Evolutionary conservation across 2,888 invertebrate species (phyloP).

Genomic region (Caenorhabditis panamensis): DNA sequence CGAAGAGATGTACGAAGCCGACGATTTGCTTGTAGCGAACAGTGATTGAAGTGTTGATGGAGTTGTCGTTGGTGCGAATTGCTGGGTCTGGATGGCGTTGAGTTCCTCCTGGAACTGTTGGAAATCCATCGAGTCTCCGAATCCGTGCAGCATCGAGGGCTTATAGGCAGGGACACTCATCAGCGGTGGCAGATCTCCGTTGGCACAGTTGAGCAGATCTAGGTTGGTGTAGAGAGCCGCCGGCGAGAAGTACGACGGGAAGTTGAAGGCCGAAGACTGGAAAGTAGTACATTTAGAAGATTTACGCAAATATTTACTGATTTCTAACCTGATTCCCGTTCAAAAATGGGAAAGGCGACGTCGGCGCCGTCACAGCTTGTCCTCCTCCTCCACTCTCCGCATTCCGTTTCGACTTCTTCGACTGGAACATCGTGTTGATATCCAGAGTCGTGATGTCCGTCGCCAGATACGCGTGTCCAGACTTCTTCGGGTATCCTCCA

Average conservation of each 20-base stretch:
- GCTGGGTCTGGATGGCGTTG: slow-evolving; percentile 32
- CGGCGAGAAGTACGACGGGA: slow-evolving; percentile 8
- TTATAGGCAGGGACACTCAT: slow-evolving; percentile 51
- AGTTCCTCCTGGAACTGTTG: slow-evolving; percentile 34
- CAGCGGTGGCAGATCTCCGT: slow-evolving; percentile 43
- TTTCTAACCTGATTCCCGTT: not conserved
- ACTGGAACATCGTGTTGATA: slow-evolving; percentile 34
- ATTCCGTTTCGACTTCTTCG: slow-evolving; percentile 33
- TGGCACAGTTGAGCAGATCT: slow-evolving; percentile 15
- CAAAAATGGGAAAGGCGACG: not conserved
- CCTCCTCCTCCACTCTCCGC: not conserved
- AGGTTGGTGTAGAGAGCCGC: slow-evolving; percentile 30
- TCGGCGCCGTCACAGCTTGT: not conserved
- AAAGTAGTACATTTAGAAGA: not conserved
- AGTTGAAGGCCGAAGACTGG: slow-evolving; percentile 4
- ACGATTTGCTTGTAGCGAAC: not conserved
- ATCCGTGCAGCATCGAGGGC: not conserved
- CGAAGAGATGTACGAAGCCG: not conserved
- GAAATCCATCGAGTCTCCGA: slow-evolving; percentile 28
- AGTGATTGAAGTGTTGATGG: slow-evolving; percentile 14
- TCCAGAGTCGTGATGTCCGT: slow-evolving; percentile 55
- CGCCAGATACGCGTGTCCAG: slow-evolving; percentile 25
- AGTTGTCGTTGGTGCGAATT: not conserved
- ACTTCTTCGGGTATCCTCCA: not conserved
- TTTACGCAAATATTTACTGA: not conserved